Evolutionary conservation across 2,888 invertebrate genomes (phyloP), one percentile per base, ranked within the genome.

Genomic region (Itoplectis maculator): DNA sequence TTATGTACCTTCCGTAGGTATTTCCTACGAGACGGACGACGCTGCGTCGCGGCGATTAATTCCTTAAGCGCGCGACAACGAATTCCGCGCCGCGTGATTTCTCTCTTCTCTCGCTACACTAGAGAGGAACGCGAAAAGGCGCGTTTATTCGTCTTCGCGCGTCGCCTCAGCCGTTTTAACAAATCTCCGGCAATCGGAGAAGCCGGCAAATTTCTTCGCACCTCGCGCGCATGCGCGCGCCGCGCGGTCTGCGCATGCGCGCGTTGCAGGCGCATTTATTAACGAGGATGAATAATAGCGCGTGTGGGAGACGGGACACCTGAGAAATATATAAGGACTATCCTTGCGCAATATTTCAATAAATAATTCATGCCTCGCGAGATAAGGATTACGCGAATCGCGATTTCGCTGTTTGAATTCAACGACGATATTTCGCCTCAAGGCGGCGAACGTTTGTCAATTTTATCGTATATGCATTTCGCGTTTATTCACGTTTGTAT

Each of bases 31-130:
- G 49, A 77, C 72, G 68, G 40, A 81, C 74, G n/a, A n/a, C n/a
- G n/a, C n/a, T n/a, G 73, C 54, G 72, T 74, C 74, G 49, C 11
- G 51, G 83, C 84, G 88, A 88, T 88, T 88, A 84, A 88, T 88
- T 86, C 83, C 51, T 78, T 82, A 78, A 83, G 83, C 83, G 83
- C 83, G 79, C 54, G n/a, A 61, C 80, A 80, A 69, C 65, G 63
- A 84, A 85, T 85, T 79, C 85, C 82, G 59, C 56, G 59, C 56
- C 9, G 35, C 61, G 68, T 47, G 56, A 77, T 79, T 74, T 79
- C 70, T 63, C 70, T 72, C 59, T 47, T 59, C 70, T 51, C 45
- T 29, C 69, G 47, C 54, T 56, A 69, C 69, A 56, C 54, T 56
- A 69, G 54, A 69, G 63, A 69, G 51, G 63, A 54, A 63, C n/a